Conservation (phyloP, 2,888 invertebrate genomes). For the Thymelicus acteon region DNA sequence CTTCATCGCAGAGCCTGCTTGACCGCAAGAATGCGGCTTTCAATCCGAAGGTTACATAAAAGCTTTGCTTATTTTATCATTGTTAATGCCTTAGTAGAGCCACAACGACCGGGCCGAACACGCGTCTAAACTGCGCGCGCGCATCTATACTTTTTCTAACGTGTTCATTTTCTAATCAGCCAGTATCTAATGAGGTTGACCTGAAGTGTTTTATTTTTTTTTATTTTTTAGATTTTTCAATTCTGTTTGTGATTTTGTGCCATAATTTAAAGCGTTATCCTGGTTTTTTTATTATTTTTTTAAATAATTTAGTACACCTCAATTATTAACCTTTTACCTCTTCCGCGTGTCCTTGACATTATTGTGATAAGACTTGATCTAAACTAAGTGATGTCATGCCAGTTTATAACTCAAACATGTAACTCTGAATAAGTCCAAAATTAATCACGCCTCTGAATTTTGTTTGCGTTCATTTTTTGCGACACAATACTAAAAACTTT, state of each 20-base stretch:
- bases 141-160: constrained; percentile 44
- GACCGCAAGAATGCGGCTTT: constrained; percentile 80
- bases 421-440: neutral
- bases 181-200: constrained; percentile 53
- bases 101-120: constrained; percentile 65
- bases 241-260: constrained; percentile 5
- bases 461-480: neutral
- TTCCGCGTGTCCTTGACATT: constrained; percentile 49
- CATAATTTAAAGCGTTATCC: neutral
- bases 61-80: constrained; percentile 68
- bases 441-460: neutral
- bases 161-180: constrained; percentile 41
- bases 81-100: constrained; percentile 69
- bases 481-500: neutral
- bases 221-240: constrained; percentile 23
- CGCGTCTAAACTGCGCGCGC: constrained; percentile 64
- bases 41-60: constrained; percentile 80
- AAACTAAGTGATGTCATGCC: constrained; percentile 43
- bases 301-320: constrained; percentile 9
- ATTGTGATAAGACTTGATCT: constrained; percentile 44
- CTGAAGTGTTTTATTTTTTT: constrained; percentile 42
- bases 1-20: constrained; percentile 65
- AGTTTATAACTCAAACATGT: constrained; percentile 12
- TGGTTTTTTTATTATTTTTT: constrained; percentile 24
- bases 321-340: constrained; percentile 10